phyloP scores from a whole-genome alignment of 2,797 vertebrate species.

The Parotocinclus haroldoi region DNA sequence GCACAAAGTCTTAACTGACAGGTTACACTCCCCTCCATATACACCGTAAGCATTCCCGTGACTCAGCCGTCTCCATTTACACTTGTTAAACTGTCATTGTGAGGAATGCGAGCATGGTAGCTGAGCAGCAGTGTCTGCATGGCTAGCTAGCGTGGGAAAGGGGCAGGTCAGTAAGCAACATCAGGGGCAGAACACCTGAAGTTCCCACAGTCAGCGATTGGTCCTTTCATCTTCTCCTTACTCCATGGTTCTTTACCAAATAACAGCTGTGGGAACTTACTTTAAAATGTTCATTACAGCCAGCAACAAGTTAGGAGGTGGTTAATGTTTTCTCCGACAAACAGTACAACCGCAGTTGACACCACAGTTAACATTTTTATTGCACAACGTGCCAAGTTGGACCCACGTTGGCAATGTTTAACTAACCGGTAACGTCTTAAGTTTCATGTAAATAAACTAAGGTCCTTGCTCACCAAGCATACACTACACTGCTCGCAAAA shows the following conservation, averaged over 20 bases:
- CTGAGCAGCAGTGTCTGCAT: slow-evolving; percentile 60
- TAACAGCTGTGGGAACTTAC: slow-evolving; percentile 76
- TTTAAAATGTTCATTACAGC: slow-evolving; percentile 58
- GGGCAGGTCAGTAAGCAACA: slow-evolving; percentile 52
- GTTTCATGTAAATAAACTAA: no score
- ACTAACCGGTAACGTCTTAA: background rate
- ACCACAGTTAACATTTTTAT: slow-evolving; percentile 43
- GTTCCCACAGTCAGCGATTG: slow-evolving; percentile 75
- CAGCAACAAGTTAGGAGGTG: slow-evolving; percentile 53
- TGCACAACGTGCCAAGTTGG: background rate
- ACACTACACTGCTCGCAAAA: no score
- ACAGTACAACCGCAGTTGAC: slow-evolving; percentile 29
- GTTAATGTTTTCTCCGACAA: slow-evolving; percentile 61
- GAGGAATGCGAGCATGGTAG: slow-evolving; percentile 71
- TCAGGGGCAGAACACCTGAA: slow-evolving; percentile 47
- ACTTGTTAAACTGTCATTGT: slow-evolving; percentile 72
- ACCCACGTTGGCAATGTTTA: slow-evolving; percentile 27
- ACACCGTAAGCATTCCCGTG: slow-evolving; percentile 58
- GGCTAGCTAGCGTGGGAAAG: slow-evolving; percentile 78
- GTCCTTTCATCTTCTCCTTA: slow-evolving; percentile 56
- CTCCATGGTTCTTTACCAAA: slow-evolving; percentile 65
- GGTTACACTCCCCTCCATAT: slow-evolving; percentile 1
- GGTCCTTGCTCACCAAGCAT: no score
- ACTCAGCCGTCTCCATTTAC: slow-evolving; percentile 57
- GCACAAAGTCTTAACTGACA: slow-evolving; percentile 10